Percentiles rank a stretch among this genome's conserved stretches.
phyloP scores from a whole-genome alignment of 37 sponge, comb jelly and placozoan genomes.

The Axinella damicornis region DNA sequence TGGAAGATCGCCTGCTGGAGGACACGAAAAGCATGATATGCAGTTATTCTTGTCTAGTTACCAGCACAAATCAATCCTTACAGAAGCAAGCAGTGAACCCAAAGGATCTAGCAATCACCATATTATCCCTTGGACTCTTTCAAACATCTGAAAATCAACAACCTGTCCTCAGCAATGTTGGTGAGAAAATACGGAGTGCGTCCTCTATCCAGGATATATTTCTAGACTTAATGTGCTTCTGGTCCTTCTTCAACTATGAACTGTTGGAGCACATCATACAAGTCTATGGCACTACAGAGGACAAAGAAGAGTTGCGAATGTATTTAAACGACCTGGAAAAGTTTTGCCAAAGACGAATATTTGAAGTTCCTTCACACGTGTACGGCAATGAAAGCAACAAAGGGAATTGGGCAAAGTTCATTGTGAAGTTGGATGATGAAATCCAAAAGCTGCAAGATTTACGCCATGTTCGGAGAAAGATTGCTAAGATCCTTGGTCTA shows the following conservation, averaged over 20 bases:
- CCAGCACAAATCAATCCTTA: neutral
- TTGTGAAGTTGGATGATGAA: no score
- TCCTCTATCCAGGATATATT: neutral
- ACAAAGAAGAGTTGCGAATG: neutral
- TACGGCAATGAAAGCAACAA: no score
- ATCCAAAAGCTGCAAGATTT: no score
- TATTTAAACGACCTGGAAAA: neutral
- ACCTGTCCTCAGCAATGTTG: neutral
- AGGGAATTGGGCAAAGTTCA: no score
- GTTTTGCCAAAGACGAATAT: neutral
- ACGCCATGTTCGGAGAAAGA: no score
- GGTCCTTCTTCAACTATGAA: constrained; percentile 5
- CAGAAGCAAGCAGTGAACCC: neutral
- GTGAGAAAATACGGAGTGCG: neutral
- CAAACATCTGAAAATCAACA: neutral
- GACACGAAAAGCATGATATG: neutral
- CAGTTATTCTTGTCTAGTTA: neutral
- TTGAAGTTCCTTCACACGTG: neutral
- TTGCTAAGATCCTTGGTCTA: no score
- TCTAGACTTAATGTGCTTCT: neutral
- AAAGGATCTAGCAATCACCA: neutral
- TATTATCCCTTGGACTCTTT: neutral
- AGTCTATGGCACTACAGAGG: neutral
- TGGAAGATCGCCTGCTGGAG: neutral
- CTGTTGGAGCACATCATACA: neutral